These are phyloP conservation scores for Morphnarchus princeps DNA, from an alignment of 2,113 vertebrate genomes.

Conservation along the genomic window DNA sequence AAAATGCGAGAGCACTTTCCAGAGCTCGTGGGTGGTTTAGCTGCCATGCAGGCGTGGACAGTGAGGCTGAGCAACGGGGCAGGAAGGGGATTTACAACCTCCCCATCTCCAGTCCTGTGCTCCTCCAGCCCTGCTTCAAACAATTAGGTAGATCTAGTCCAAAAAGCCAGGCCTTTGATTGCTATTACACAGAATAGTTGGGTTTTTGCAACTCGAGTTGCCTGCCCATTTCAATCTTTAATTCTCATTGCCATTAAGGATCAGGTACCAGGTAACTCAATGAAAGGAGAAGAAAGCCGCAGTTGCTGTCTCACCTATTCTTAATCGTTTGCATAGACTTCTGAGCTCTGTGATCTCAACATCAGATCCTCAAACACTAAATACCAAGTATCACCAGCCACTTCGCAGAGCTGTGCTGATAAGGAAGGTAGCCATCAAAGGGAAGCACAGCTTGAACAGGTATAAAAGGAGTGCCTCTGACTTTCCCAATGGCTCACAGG, in stretches of 20 bases:
- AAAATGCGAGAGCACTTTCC: background rate
- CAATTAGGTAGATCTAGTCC: background rate
- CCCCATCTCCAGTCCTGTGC: background rate
- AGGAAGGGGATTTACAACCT: background rate
- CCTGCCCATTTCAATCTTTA: background rate
- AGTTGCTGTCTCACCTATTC: background rate
- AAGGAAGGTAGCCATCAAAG: background rate
- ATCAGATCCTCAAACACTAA: background rate
- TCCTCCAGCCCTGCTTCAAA: background rate
- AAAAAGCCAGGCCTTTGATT: background rate
- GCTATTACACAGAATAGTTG: background rate
- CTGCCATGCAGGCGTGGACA: background rate
- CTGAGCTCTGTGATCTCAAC: background rate
- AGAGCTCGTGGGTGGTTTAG: background rate
- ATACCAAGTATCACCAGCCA: background rate
- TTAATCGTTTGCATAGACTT: background rate
- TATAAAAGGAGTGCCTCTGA: background rate
- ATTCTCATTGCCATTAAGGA: background rate
- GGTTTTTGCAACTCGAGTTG: background rate
- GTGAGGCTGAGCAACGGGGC: background rate
- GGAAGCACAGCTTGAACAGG: background rate
- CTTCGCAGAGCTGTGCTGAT: background rate
- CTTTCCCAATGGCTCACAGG: background rate
- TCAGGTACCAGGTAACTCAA: background rate
- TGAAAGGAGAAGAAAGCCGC: background rate